These are phyloP conservation scores for Meteorus sp. DNA, from an alignment of 1,140 invertebrate species.

Conservation along the genomic window DNA sequence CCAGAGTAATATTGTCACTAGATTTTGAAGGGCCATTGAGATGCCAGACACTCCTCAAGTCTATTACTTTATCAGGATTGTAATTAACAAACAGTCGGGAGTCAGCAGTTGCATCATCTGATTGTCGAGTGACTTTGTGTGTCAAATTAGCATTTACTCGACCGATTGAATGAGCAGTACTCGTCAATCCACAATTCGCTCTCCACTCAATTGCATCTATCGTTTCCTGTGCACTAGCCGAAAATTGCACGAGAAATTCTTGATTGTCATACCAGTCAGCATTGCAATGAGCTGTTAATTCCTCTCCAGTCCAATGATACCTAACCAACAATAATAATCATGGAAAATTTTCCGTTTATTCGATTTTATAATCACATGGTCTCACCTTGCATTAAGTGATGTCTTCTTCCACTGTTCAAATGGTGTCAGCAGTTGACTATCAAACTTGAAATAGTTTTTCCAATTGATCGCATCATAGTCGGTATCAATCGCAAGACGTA, in stretches of 20 bases:
- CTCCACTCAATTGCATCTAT: constrained; percentile 52
- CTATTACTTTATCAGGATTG: constrained; percentile 59
- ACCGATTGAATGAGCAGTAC: constrained; percentile 62
- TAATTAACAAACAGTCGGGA: constrained; percentile 60
- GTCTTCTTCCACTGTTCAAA: constrained; percentile 74
- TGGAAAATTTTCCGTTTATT: constrained; percentile 20
- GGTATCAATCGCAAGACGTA: constrained; percentile 59
- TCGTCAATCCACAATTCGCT: constrained; percentile 60
- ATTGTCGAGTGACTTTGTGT: constrained; percentile 54
- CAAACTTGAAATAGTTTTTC: constrained; percentile 50
- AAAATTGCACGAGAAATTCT: constrained; percentile 58
- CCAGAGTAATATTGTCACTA: constrained; percentile 57
- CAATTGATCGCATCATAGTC: constrained; percentile 56
- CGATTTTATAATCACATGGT: constrained; percentile 25
- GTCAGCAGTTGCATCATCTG: constrained; percentile 53
- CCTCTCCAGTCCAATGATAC: constrained; percentile 48
- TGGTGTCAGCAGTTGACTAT: constrained; percentile 67
- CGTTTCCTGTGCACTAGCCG: constrained; percentile 48
- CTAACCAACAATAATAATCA: constrained; percentile 38
- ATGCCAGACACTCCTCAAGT: constrained; percentile 63
- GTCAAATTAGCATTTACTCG: constrained; percentile 60
- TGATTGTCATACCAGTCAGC: constrained; percentile 65
- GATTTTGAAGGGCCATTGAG: constrained; percentile 45
- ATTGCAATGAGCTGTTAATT: constrained; percentile 49
- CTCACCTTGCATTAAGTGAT: constrained; percentile 65